Conservation (phyloP, 2,888 invertebrate species). For the Fragum whitleyi region DNA sequence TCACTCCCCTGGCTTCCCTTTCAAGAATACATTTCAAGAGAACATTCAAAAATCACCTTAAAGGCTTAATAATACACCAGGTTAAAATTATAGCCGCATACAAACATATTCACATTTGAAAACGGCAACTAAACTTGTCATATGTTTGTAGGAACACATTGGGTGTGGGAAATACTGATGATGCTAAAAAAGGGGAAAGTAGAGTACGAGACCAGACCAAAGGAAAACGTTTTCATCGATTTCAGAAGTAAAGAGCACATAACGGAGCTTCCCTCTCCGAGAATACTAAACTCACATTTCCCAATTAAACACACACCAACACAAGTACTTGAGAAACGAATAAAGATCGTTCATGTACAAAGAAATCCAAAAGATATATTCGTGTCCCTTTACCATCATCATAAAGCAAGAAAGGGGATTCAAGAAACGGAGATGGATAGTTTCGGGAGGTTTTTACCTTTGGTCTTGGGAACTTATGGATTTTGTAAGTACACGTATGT, state of each 20-base stretch:
- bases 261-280: slow-evolving; percentile 36
- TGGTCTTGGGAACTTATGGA: slow-evolving; percentile 23
- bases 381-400: slow-evolving; percentile 40
- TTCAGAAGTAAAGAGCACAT: slow-evolving; percentile 20
- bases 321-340: slow-evolving; percentile 34
- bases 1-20: no score
- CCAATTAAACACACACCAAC: slow-evolving; percentile 30
- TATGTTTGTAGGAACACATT: slow-evolving; percentile 55
- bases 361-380: slow-evolving; percentile 50
- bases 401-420: neutral
- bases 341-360: slow-evolving; percentile 47
- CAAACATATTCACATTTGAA: no score
- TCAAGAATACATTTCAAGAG: no score
- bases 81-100: no score
- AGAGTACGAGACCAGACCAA: slow-evolving; percentile 38
- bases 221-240: slow-evolving; percentile 50
- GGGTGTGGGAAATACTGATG: slow-evolving; percentile 51
- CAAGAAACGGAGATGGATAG: neutral
- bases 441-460: slow-evolving; percentile 26
- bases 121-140: no score
- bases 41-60: no score
- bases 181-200: slow-evolving; percentile 47
- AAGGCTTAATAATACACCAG: no score
- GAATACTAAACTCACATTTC: slow-evolving; percentile 47
- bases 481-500: slow-evolving; percentile 32